These are phyloP conservation scores for Ceraclea dissimilis DNA, from an alignment of 2,888 invertebrate species.

Conservation along the genomic window DNA sequence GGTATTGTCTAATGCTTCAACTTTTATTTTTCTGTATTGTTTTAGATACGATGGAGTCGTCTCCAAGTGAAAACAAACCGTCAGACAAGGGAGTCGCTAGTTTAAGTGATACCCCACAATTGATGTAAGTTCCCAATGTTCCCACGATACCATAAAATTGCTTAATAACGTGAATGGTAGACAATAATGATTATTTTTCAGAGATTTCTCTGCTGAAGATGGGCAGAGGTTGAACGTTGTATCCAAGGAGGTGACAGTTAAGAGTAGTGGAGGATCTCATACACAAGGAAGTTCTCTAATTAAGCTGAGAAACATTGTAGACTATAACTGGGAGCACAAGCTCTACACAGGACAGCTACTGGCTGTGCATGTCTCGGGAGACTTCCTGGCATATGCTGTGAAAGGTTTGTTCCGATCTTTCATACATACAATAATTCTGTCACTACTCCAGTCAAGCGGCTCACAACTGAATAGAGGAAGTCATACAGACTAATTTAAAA, in stretches of 20 bases:
- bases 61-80: slow-evolving; percentile 33
- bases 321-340: slow-evolving; percentile 88
- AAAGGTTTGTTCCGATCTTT: slow-evolving; percentile 60
- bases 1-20: background rate
- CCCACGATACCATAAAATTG: background rate
- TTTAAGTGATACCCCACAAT: slow-evolving; percentile 42
- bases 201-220: slow-evolving; percentile 53
- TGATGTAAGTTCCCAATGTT: slow-evolving; percentile 37
- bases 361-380: slow-evolving; percentile 78
- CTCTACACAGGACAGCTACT: slow-evolving; percentile 82
- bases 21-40: background rate
- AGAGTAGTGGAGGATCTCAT: slow-evolving; percentile 64
- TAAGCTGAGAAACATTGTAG: slow-evolving; percentile 81
- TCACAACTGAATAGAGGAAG: no score
- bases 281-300: slow-evolving; percentile 83
- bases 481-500: no score
- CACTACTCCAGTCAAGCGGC: no score
- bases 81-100: slow-evolving; percentile 42
- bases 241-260: slow-evolving; percentile 59
- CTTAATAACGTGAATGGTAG: background rate
- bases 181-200: slow-evolving; percentile 29
- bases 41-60: slow-evolving; percentile 15
- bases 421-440: background rate
- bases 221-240: slow-evolving; percentile 50
- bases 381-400: slow-evolving; percentile 83